Percentiles rank a stretch among this genome's conserved stretches.
Conservation (phyloP, 2,888 invertebrate genomes). For the Lasioglossum calceatum region DNA sequence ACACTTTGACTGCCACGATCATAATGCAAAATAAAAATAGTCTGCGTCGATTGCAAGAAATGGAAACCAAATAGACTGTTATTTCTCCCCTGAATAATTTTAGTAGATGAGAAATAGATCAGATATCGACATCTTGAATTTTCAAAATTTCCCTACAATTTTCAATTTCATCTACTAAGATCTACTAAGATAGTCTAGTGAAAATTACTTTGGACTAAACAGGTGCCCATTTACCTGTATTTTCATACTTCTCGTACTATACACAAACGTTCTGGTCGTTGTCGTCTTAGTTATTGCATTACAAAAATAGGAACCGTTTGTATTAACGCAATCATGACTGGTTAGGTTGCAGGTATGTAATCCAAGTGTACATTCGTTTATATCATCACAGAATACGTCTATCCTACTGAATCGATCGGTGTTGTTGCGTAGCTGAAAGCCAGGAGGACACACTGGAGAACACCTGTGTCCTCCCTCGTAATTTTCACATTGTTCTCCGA, state of each 20-base stretch:
- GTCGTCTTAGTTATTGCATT: slow-evolving; percentile 33
- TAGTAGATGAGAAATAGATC: too few relatives aligned
- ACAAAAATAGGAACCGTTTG: slow-evolving; percentile 76
- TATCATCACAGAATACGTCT: slow-evolving; percentile 84
- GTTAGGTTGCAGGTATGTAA: slow-evolving; percentile 86
- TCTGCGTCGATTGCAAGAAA: too few relatives aligned
- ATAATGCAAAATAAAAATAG: too few relatives aligned
- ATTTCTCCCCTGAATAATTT: too few relatives aligned
- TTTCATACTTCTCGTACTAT: slow-evolving; percentile 32
- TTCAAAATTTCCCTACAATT: too few relatives aligned
- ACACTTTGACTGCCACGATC: too few relatives aligned
- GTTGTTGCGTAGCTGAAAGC: slow-evolving; percentile 58
- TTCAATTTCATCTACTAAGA: too few relatives aligned
- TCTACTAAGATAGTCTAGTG: too few relatives aligned
- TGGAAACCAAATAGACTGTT: too few relatives aligned
- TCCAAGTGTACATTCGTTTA: slow-evolving; percentile 90
- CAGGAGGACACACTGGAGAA: slow-evolving; percentile 71
- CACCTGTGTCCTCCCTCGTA: slow-evolving; percentile 73
- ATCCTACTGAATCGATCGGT: neutral
- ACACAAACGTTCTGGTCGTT: slow-evolving; percentile 15
- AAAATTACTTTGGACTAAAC: too few relatives aligned
- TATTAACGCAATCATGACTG: slow-evolving; percentile 73
- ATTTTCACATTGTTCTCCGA: slow-evolving; percentile 75
- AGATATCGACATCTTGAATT: too few relatives aligned
- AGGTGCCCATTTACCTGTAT: slow-evolving; percentile 45